Evolutionary conservation across 2,888 invertebrate species (phyloP).

Genomic region (Cerceris ruficornis): DNA sequence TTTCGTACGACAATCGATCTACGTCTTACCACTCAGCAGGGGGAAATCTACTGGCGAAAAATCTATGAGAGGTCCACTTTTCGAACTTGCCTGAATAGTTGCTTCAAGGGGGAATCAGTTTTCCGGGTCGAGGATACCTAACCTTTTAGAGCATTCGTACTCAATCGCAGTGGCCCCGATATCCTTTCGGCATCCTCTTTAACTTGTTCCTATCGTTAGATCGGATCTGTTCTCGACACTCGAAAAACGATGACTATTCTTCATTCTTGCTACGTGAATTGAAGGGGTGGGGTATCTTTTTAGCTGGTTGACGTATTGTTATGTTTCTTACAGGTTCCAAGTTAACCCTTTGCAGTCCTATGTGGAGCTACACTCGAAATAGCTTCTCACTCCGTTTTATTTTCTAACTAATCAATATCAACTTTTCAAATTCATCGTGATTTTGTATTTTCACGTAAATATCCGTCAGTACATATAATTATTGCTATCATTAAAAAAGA

Average conservation of each 20-base stretch:
- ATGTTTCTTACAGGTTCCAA: too few species aligned
- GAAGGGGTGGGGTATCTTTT: too few species aligned
- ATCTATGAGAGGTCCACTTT: conserved; percentile 49
- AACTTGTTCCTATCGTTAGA: conserved; percentile 55
- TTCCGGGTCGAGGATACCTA: conserved; percentile 44
- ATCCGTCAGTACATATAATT: too few species aligned
- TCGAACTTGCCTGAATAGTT: conserved; percentile 36
- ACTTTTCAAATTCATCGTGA: too few species aligned
- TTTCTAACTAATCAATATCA: too few species aligned
- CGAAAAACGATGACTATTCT: conserved; percentile 41
- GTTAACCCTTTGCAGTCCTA: too few species aligned
- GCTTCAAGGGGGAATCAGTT: conserved; percentile 56
- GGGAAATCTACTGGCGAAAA: conserved; percentile 47
- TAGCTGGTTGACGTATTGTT: too few species aligned
- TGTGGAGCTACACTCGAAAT: too few species aligned
- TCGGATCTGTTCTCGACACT: conserved; percentile 41
- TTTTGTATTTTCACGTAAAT: too few species aligned
- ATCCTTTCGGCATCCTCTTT: conserved; percentile 60
- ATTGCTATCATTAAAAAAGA: too few species aligned
- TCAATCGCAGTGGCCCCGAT: conserved; percentile 56
- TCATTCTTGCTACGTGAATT: conserved; percentile 34
- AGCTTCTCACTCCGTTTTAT: too few species aligned
- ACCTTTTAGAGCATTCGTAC: conserved; percentile 49
- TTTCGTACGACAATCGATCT: not conserved
- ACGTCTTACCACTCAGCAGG: conserved; percentile 30